Percentiles rank a stretch among this genome's conserved stretches.
phyloP scores from a whole-genome alignment of 2,113 vertebrate genomes.

The Peromyscus leucopus region DNA sequence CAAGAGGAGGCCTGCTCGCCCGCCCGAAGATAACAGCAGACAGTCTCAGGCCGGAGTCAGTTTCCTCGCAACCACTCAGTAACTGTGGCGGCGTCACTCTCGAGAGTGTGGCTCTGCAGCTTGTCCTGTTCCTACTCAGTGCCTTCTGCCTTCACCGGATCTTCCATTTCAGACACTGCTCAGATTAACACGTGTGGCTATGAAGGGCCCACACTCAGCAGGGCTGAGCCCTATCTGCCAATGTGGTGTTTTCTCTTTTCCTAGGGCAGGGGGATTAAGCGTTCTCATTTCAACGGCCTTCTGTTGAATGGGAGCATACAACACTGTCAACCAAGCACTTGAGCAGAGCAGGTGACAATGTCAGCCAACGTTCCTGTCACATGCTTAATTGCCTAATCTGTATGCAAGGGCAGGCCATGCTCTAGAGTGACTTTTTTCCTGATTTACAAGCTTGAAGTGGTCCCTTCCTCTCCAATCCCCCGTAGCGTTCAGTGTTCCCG shows the following conservation, averaged over 20 bases:
- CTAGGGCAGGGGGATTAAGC: slow-evolving; percentile 51
- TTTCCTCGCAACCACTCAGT: rapidly evolving
- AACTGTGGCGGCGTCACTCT: background rate
- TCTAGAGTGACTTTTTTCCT: background rate
- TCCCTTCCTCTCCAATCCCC: background rate
- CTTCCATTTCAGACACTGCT: background rate
- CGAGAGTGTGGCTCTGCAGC: background rate
- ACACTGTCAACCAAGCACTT: slow-evolving; percentile 66
- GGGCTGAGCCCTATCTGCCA: slow-evolving; percentile 45
- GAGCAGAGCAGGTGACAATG: slow-evolving; percentile 59
- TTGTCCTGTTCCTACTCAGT: background rate
- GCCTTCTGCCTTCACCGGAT: background rate
- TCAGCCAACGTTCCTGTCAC: slow-evolving; percentile 56
- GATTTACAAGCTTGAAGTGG: background rate
- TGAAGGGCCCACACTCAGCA: background rate
- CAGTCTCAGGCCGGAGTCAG: background rate
- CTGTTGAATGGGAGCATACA: slow-evolving; percentile 58
- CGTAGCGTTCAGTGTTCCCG: background rate
- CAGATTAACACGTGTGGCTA: slow-evolving; percentile 7
- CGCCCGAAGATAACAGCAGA: background rate
- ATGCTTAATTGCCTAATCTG: slow-evolving; percentile 21
- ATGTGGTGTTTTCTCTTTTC: slow-evolving; percentile 44
- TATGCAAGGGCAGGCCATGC: background rate
- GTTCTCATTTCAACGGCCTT: slow-evolving; percentile 68
- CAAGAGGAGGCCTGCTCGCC: background rate